phyloP scores from a whole-genome alignment of 2,113 vertebrate genomes.

The Ceyx cyanopectus region DNA sequence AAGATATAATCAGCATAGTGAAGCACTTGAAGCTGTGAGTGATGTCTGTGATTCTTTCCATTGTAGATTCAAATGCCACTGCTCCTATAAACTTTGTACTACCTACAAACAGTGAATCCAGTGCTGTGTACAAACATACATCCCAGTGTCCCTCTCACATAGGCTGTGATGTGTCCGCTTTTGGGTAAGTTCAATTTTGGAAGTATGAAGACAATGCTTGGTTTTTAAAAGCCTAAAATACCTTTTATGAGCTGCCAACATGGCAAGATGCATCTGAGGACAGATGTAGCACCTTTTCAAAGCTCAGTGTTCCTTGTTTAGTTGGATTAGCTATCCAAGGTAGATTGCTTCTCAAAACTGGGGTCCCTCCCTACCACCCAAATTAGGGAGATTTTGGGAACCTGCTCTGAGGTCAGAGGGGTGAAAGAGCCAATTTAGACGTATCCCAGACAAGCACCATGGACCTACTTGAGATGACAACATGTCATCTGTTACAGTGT shows the following conservation, averaged over 20 bases:
- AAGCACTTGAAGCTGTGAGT: not conserved
- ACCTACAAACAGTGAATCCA: not conserved
- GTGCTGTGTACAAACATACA: not conserved
- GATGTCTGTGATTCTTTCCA: not conserved
- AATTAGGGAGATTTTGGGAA: not conserved
- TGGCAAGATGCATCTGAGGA: not conserved
- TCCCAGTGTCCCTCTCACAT: not conserved
- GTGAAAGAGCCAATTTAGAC: not conserved
- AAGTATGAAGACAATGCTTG: not conserved
- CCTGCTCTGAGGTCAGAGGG: not conserved
- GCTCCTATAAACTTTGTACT: not conserved
- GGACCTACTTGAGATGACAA: not conserved
- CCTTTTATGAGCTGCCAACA: not conserved
- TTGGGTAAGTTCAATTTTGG: not conserved
- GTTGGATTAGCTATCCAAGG: not conserved
- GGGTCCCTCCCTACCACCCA: not conserved
- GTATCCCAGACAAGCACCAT: not conserved
- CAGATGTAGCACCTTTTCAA: not conserved
- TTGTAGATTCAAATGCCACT: not conserved
- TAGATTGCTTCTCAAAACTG: not conserved
- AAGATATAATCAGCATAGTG: not conserved
- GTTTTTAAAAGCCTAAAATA: not conserved
- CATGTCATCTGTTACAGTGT: rapidly evolving
- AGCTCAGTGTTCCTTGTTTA: not conserved
- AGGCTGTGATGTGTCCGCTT: not conserved